Evolutionary conservation across 2,888 invertebrate genomes (phyloP).

Genomic region (Alcis repandata): DNA sequence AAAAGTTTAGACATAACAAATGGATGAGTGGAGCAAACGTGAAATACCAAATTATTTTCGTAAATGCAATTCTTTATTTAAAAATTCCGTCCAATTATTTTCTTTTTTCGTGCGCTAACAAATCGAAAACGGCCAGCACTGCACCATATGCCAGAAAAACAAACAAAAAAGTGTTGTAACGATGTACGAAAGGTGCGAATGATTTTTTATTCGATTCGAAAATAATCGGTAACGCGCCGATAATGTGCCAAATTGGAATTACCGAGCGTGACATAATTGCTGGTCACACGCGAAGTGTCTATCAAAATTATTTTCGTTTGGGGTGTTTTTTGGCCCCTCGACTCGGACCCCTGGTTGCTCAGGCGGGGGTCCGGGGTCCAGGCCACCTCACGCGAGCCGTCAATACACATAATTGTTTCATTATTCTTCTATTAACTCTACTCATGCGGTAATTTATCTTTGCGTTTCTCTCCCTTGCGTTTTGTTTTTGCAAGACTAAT

Average conservation of each 20-base stretch:
- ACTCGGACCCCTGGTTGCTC: slow-evolving; percentile 67
- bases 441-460: slow-evolving; percentile 71
- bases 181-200: slow-evolving; percentile 78
- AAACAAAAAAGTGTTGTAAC: slow-evolving; percentile 63
- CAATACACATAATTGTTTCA: slow-evolving; percentile 84
- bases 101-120: neutral
- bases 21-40: neutral
- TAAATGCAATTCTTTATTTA: neutral
- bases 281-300: slow-evolving; percentile 84
- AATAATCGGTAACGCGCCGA: slow-evolving; percentile 77
- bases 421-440: slow-evolving; percentile 85
- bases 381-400: slow-evolving; percentile 78
- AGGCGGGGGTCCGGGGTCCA: slow-evolving; percentile 63
- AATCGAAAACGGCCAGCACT: slow-evolving; percentile 11
- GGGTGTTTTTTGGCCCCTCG: slow-evolving; percentile 69
- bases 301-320: slow-evolving; percentile 83
- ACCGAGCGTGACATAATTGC: slow-evolving; percentile 74
- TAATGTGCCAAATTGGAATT: slow-evolving; percentile 84
- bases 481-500: slow-evolving; percentile 20
- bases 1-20: slow-evolving; percentile 8
- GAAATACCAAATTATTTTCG: neutral
- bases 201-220: slow-evolving; percentile 70
- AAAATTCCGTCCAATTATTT: neutral
- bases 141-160: slow-evolving; percentile 66
- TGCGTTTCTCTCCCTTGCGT: slow-evolving; percentile 28